A percentile compares a stretch with the other conserved stretches of the same genome.
Conservation (phyloP, 2,797 vertebrate genomes). For the Toxotes lorentzi region DNA sequence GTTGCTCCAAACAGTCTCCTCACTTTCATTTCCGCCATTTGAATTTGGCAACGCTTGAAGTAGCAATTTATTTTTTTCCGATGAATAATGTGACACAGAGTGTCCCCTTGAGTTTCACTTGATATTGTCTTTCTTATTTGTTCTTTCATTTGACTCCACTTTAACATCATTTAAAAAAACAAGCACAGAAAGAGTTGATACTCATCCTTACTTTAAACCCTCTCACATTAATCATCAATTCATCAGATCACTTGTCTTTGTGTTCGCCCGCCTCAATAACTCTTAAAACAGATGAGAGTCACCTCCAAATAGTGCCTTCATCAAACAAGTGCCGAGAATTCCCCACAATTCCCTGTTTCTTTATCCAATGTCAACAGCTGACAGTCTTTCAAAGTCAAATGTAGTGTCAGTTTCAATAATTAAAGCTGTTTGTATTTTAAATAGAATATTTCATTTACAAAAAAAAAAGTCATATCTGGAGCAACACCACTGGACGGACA, state of each 20-base stretch:
- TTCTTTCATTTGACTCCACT: conserved; percentile 64
- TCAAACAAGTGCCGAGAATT: conserved; percentile 36
- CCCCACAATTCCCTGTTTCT: conserved; percentile 49
- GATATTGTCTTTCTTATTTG: conserved; percentile 58
- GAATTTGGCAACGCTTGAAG: conserved; percentile 32
- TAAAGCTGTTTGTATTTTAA: conserved; percentile 83
- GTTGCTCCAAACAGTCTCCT: conserved; percentile 20
- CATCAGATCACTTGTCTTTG: conserved; percentile 71
- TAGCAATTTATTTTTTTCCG: conserved; percentile 10
- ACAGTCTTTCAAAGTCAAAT: conserved; percentile 71
- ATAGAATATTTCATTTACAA: conserved; percentile 82
- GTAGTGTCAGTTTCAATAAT: conserved; percentile 78
- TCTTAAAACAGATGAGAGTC: conserved; percentile 59
- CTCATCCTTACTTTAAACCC: conserved; percentile 48
- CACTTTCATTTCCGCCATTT: conserved; percentile 20
- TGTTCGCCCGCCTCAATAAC: conserved; percentile 60
- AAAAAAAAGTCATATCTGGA: conserved; percentile 58
- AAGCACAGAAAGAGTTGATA: conserved; percentile 33
- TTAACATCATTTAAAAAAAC: conserved; percentile 47
- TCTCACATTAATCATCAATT: conserved; percentile 65
- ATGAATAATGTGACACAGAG: conserved; percentile 38
- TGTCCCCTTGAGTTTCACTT: conserved; percentile 56
- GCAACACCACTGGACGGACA: conserved; percentile 52
- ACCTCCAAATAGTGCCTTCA: conserved; percentile 68
- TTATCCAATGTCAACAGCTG: conserved; percentile 69